Evolutionary conservation across 2,888 invertebrate genomes (phyloP), one percentile per base, ranked within the genome.

Genomic region (Urechis unicinctus): DNA sequence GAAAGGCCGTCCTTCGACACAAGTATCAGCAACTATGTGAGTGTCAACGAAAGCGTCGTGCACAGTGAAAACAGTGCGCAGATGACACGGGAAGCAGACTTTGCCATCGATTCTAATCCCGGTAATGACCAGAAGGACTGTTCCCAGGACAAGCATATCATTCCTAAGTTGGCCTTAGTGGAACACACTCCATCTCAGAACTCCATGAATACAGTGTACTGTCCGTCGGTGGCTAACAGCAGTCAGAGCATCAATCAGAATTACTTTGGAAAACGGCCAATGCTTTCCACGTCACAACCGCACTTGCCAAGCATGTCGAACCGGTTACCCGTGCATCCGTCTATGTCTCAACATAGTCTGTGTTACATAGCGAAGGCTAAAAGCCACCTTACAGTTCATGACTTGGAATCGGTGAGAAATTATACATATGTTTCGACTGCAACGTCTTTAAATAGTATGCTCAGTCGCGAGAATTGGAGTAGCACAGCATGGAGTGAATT

Each of bases 401-500:
- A 57, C 6, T 36, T 57, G 46, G 57, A 57, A 26, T 57, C 57
- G 1, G 57, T 57, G 31, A n/a, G 45, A 41, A 57, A 57, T 50
- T 57, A 55, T 49, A 53, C 46, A 17, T 25, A 21, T 28, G 25
- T 57, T 13, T 44, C 50, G 1, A 30, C 44, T 13, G 50, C 42
- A n/a, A 24, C 44, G 4, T 51, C 50, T 13, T 13, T 55, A 6
- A 54, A 57, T 46, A 50, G 50, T 41, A 53, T 56, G 53, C 13
- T 41, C 25, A 56, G 56, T 30, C 45, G 43, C 17, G 24, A 42
- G 1, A 21, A 28, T 4, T 31, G 30, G 13, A 55, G 56, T 22
- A 30, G 17, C 28, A 28, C 51, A 9, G 9, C 17, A 17, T 57
- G 57, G 50, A 50, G 50, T 31, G 54, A 57, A 1, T 55, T 55